A percentile compares a stretch with the other conserved stretches of the same genome.
Evolutionary conservation across 1,140 invertebrate species (phyloP).

Genomic region (Gonioctena quinquepunctata): DNA sequence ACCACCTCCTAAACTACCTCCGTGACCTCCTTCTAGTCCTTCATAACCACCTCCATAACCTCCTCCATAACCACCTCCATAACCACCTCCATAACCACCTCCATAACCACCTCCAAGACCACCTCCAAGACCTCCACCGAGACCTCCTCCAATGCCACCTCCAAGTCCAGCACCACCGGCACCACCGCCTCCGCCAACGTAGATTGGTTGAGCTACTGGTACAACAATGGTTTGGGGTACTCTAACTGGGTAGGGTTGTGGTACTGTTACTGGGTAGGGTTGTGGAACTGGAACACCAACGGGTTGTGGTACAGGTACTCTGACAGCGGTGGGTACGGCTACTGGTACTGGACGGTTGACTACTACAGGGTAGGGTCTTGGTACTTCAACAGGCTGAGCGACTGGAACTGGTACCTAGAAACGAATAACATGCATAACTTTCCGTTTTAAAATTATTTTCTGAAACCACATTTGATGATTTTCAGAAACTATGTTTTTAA

Average conservation of each 20-base stretch:
- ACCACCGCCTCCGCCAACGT: slow-evolving; percentile 39
- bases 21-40: slow-evolving; percentile 41
- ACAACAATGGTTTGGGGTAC: slow-evolving; percentile 47
- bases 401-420: slow-evolving; percentile 40
- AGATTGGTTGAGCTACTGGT: slow-evolving; percentile 49
- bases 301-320: slow-evolving; percentile 42
- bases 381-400: slow-evolving; percentile 50
- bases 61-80: slow-evolving; percentile 17
- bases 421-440: not conserved
- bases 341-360: slow-evolving; percentile 41
- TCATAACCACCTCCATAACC: slow-evolving; percentile 24
- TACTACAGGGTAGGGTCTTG: slow-evolving; percentile 49
- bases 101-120: slow-evolving; percentile 30
- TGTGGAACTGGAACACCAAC: slow-evolving; percentile 40
- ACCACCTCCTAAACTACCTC: slow-evolving; percentile 35
- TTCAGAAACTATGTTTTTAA: no score
- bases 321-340: slow-evolving; percentile 37
- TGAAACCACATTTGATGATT: no score
- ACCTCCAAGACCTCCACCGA: slow-evolving; percentile 17
- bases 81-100: slow-evolving; percentile 10
- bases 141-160: slow-evolving; percentile 27
- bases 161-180: slow-evolving; percentile 14
- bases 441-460: no score
- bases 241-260: slow-evolving; percentile 41
- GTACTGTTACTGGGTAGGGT: slow-evolving; percentile 44